Percentiles rank a stretch among this genome's conserved stretches.
phyloP scores from a whole-genome alignment of 2,888 invertebrate genomes.

The Luperina testacea region DNA sequence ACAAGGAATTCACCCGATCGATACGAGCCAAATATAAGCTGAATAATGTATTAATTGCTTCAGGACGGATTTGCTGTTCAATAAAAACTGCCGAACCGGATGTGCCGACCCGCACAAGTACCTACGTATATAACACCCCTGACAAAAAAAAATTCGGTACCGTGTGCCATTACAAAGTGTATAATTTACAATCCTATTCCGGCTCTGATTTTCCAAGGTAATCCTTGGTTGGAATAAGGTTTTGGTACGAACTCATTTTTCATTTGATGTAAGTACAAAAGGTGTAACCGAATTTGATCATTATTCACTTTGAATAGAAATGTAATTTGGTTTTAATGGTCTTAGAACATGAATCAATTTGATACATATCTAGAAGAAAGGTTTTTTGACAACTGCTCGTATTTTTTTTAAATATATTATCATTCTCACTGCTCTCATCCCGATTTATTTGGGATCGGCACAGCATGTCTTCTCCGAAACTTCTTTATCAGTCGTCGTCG shows the following conservation, averaged over 20 bases:
- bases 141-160: neutral
- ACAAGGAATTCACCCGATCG: neutral
- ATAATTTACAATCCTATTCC: conserved; percentile 49
- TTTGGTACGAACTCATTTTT: conserved; percentile 40
- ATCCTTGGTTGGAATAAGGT: neutral
- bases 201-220: neutral
- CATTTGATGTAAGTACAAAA: conserved; percentile 29
- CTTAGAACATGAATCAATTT: neutral
- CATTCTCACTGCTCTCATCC: neutral
- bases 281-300: neutral
- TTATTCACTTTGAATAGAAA: conserved; percentile 6
- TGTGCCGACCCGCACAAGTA: neutral
- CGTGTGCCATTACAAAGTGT: conserved; percentile 32
- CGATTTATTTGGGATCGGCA: neutral
- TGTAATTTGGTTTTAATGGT: conserved; percentile 7
- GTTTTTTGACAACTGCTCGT: neutral
- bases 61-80: neutral
- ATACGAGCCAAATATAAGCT: neutral
- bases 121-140: neutral
- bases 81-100: neutral
- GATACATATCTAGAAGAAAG: neutral
- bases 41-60: neutral
- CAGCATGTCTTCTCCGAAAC: too few relatives aligned
- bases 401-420: neutral
- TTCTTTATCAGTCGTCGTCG: too few relatives aligned